Evolutionary conservation across 2,888 invertebrate species (phyloP).

Genomic region (Acrobeloides nanus): DNA sequence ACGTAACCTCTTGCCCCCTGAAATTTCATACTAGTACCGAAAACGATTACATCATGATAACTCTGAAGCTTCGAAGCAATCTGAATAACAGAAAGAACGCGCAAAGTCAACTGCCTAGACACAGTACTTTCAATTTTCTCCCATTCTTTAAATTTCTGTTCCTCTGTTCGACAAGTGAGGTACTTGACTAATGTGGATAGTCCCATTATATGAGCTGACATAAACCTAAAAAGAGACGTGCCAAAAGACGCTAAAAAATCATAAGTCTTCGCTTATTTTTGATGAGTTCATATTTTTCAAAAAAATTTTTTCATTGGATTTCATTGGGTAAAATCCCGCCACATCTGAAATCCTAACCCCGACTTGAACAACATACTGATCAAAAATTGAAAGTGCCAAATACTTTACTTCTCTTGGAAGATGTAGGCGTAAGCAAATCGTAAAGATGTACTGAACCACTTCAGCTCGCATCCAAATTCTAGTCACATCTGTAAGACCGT

Average conservation of each 20-base stretch:
- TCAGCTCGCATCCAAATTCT: slow-evolving; percentile 31
- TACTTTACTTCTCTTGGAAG: slow-evolving; percentile 44
- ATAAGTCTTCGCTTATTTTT: neutral
- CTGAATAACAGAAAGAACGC: slow-evolving; percentile 56
- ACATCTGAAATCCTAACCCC: slow-evolving; percentile 11
- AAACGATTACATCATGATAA: slow-evolving; percentile 53
- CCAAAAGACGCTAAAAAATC: neutral
- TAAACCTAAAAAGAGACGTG: slow-evolving; percentile 23
- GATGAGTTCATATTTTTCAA: neutral
- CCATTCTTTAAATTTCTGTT: slow-evolving; percentile 33
- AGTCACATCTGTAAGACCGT: slow-evolving; percentile 12
- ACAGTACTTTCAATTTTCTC: slow-evolving; percentile 35
- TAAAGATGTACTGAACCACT: slow-evolving; percentile 42
- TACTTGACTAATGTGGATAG: too few species aligned
- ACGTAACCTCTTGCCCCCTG: too few species aligned
- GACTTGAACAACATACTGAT: slow-evolving; percentile 19
- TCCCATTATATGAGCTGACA: slow-evolving; percentile 23
- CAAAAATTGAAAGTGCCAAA: slow-evolving; percentile 36
- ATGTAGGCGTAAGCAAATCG: slow-evolving; percentile 42
- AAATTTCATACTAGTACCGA: too few species aligned
- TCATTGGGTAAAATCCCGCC: slow-evolving; percentile 5
- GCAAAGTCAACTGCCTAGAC: slow-evolving; percentile 38
- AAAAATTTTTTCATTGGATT: too few species aligned
- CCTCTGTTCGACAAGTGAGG: slow-evolving; percentile 6
- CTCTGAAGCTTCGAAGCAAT: slow-evolving; percentile 57